phyloP scores from a whole-genome alignment of 2,113 vertebrate species.

The Elephas maximus region DNA sequence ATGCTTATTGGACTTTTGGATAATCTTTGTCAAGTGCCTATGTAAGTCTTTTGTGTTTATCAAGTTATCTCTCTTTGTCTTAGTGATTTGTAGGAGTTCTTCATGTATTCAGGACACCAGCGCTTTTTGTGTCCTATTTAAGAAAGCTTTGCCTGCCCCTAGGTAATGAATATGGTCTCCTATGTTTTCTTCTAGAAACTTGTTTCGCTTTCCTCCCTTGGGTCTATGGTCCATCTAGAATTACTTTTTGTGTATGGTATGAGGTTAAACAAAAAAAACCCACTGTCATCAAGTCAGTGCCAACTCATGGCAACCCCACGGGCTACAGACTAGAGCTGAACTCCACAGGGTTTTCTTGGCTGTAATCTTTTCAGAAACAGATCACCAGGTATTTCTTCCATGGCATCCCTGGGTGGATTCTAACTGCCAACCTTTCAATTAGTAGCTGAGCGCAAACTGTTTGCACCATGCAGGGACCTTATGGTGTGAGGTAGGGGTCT shows the following conservation, averaged over 20 bases:
- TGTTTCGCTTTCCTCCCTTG: not conserved
- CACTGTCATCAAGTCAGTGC: too few relatives aligned
- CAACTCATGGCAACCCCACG: too few relatives aligned
- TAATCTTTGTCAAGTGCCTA: not conserved
- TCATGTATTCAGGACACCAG: not conserved
- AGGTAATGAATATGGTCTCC: not conserved
- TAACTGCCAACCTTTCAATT: too few relatives aligned
- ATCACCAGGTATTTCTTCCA: too few relatives aligned
- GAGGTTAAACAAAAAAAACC: too few relatives aligned
- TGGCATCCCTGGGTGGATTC: too few relatives aligned
- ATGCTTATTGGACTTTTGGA: not conserved
- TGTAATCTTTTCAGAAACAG: too few relatives aligned
- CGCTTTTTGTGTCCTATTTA: not conserved
- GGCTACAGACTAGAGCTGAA: too few relatives aligned
- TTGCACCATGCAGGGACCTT: too few relatives aligned
- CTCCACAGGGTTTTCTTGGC: too few relatives aligned
- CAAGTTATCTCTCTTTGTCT: not conserved
- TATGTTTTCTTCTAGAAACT: not conserved
- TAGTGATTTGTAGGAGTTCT: not conserved
- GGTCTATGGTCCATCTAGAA: not conserved
- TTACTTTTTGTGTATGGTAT: not conserved
- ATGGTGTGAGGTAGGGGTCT: not conserved
- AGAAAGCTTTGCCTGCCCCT: not conserved
- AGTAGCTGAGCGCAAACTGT: too few relatives aligned
- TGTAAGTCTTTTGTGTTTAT: not conserved